Evolutionary conservation across 1,140 invertebrate species (phyloP), one percentile per base, ranked within the genome.

Genomic region (Drosophila pachea): DNA sequence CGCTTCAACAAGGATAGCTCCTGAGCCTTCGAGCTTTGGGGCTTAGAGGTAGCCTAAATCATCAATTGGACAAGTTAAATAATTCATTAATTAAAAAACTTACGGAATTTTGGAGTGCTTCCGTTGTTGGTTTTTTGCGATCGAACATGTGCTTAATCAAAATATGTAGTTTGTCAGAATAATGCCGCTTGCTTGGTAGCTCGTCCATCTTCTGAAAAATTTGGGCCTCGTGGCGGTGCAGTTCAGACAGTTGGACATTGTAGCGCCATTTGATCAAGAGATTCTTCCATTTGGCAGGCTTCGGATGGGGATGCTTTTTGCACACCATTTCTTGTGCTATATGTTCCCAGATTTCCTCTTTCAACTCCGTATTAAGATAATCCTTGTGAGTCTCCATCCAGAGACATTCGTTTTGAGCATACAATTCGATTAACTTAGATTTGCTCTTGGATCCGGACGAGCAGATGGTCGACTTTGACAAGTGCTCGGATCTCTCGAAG

Each of bases 381-480:
- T 84, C 61, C 12, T 48, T 63, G 43, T 76, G 45, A 7, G 50
- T 54, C n/a, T 86, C 59, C 55, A 77, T 79, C 81, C 81, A 84
- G 12, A 84, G 48, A 11, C 76, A 86, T 29, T 76, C 58, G 5
- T 86, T 14, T 6, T 63, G 7, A 4, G 38, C 67, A 35, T 81
- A 84, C 2, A 84, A 49, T 33, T 70, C 62, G 9, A 84, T 77
- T 7, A 84, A 14, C 22, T 84, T 84, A 0, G 55, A 7, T 33
- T 83, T 53, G 2, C 5, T 5, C 0, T 29, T 33, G 12, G 49
- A n/a, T 6, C 8, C 11, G 8, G 40, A 12, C 11, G 33, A 54
- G 12, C n/a, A 38, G n/a, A 48, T 2, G 4, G 16, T 42, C 11
- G 38, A 36, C 14, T 42, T 58, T 49, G 29, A 5, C 7, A 50